Evolutionary conservation across 1,140 invertebrate species (phyloP).

Genomic region (Neodiprion fabricii): DNA sequence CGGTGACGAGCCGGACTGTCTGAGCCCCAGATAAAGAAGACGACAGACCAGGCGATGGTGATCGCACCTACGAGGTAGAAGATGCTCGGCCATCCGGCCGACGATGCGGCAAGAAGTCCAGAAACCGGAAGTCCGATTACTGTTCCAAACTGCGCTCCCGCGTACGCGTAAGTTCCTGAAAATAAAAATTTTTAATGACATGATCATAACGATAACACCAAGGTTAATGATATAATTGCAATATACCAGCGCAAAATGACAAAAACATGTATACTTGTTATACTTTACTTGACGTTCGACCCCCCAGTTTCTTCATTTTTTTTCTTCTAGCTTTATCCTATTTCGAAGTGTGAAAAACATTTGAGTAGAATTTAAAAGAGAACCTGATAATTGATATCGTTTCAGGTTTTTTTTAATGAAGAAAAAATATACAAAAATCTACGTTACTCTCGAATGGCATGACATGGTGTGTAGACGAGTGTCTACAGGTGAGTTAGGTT

Average conservation of each 20-base stretch:
- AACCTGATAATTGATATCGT: too few species aligned
- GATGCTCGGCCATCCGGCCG: conserved; percentile 68
- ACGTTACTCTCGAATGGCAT: too few species aligned
- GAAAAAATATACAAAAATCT: too few species aligned
- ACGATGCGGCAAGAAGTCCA: conserved; percentile 65
- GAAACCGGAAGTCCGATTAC: conserved; percentile 68
- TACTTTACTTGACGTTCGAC: conserved; percentile 1
- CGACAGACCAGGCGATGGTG: conserved; percentile 44
- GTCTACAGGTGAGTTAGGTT: too few species aligned
- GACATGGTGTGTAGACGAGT: too few species aligned
- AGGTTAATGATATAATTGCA: conserved; percentile 8
- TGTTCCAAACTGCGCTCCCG: conserved; percentile 68
- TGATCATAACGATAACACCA: neutral
- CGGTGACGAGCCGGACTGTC: conserved; percentile 62
- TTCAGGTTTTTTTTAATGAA: too few species aligned
- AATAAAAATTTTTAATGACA: neutral
- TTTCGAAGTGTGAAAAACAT: conserved; percentile 4
- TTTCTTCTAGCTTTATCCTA: too few species aligned
- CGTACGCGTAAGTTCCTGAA: conserved; percentile 52
- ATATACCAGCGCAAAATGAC: neutral
- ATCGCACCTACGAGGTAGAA: conserved; percentile 67
- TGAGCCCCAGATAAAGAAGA: conserved; percentile 52
- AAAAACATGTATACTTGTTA: conserved; percentile 10
- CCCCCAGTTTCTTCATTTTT: too few species aligned
- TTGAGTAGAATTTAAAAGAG: too few species aligned